Evolutionary conservation across 2,113 vertebrate genomes (phyloP), one percentile per base, ranked within the genome.

Genomic region (Silurus glanis): DNA sequence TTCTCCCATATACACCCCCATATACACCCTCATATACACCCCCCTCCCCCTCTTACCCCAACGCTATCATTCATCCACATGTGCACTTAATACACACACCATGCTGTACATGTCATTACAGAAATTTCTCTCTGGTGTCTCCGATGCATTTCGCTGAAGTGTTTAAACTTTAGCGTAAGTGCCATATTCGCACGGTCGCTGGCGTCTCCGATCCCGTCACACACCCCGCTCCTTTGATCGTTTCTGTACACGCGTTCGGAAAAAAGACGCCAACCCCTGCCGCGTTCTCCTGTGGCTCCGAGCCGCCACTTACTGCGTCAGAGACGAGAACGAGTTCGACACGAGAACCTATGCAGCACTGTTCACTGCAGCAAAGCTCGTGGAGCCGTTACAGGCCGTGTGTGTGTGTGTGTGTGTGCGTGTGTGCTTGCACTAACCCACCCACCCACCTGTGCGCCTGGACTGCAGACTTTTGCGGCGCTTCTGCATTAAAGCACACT

Each of bases 391-490:
- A 84, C 61, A 82, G 83, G 56, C 49, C 58, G 23, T 58, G n/a
- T 25, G 74, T 58, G 49, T 79, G 25, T 59, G 25, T 16, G 37
- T 25, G 55, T 72, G 69, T 66, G 64, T 12, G 49, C 21, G 14
- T 45, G 28, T 16, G 28, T 10, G 37, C 9, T 13, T 14, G 28
- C 76, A 37, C 51, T 28, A 59, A 74, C 47, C 6, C 83, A 85
- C 75, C 28, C 84, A 76, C 85, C 85, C 93, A 94, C 94, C 94
- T 95, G 91, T 88, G 67, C 91, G 80, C 87, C 89, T 89, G 91
- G 91, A 90, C 93, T 93, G 93, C 94, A 93, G 91, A 92, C 88
- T 91, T 91, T 91, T 91, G 93, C 92, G 90, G 86, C 93, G 91
- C 89, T 92, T 62, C 86, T 83, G 92, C 92, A 93, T 95, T 94